Evolutionary conservation across 1,140 invertebrate genomes (phyloP), one percentile per base, ranked within the genome.

Genomic region (Atta cephalotes): DNA sequence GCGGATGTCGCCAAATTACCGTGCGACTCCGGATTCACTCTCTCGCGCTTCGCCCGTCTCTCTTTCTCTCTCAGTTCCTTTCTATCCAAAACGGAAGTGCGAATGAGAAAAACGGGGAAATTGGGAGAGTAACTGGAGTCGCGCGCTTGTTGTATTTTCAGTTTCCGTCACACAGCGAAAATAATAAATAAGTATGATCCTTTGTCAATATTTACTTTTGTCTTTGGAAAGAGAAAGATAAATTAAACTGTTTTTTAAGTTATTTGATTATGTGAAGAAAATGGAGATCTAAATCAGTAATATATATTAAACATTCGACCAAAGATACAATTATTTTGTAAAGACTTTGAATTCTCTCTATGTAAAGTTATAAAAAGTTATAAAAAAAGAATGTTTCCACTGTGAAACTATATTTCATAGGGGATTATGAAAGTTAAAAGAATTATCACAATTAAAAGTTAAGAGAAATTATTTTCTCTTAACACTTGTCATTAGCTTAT

Each of bases 1-100:
- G 92, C 94, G 94, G 94, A 95, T 95, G 95, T 94, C 92, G 92
- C 91, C 91, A 93, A 95, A 95, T 95, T 95, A 87, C 91, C 94
- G 94, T 95, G 95, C 87, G 95, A 95, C 94, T 92, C 91, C 90
- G 91, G 92, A 93, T 94, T 93, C 92, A 91, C 87, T 91, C 89
- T 90, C 89, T 90, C 70, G 80, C 80, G 80, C 80, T 9, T 76
- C 70, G 45, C 60, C 87, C 80, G 53, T 10, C 39, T 45, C 39
- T 10, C 66, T 65, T n/a, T 25, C 66, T 82, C 45, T 56, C 45
- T 58, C 53, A 3, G 25, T 10, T 18, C 7, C 25, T 85, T 53
- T 74, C 56, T 16, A 58, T 39, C 68, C 14, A 56, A 71, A 56
- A 45, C 90, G 90, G 87, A 91, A 90, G 82, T 85, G n/a, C 53